These are phyloP conservation scores for Resseliella maxima DNA, from an alignment of 2,888 invertebrate species.

Conservation along the genomic window DNA sequence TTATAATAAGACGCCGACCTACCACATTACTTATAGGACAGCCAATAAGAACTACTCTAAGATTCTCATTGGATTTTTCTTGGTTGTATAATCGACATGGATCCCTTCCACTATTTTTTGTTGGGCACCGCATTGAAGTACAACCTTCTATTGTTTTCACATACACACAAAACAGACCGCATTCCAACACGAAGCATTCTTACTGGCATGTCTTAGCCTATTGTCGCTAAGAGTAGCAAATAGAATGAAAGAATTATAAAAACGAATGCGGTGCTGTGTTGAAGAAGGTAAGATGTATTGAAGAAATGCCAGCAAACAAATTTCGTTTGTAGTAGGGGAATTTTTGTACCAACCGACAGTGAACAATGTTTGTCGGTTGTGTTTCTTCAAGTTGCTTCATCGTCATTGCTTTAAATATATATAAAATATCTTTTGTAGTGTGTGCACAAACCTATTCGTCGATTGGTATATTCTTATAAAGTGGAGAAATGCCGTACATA, in stretches of 20 bases:
- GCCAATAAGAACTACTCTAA: conserved; percentile 53
- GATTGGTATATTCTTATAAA: not conserved
- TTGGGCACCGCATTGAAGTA: not conserved
- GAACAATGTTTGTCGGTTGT: conserved; percentile 16
- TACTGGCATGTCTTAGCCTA: not conserved
- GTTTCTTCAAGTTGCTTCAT: not conserved
- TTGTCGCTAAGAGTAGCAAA: not conserved
- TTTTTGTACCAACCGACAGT: not conserved
- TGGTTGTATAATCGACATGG: not conserved
- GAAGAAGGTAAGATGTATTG: not conserved
- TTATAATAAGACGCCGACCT: not conserved
- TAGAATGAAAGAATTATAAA: not conserved
- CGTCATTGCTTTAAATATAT: not conserved
- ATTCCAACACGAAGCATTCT: not conserved
- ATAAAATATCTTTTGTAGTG: conserved; percentile 1
- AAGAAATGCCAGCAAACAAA: conserved; percentile 21
- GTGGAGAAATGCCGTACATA: conserved; percentile 18
- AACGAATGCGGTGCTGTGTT: not conserved
- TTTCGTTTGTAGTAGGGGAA: not conserved
- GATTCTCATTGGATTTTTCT: conserved; percentile 46
- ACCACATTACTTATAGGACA: not conserved
- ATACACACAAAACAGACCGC: not conserved
- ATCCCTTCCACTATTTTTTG: conserved; percentile 35
- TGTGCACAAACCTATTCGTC: not conserved
- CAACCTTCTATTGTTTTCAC: conserved; percentile 3